phyloP scores from a whole-genome alignment of 2,113 vertebrate species.

The Catharus bicknelli region DNA sequence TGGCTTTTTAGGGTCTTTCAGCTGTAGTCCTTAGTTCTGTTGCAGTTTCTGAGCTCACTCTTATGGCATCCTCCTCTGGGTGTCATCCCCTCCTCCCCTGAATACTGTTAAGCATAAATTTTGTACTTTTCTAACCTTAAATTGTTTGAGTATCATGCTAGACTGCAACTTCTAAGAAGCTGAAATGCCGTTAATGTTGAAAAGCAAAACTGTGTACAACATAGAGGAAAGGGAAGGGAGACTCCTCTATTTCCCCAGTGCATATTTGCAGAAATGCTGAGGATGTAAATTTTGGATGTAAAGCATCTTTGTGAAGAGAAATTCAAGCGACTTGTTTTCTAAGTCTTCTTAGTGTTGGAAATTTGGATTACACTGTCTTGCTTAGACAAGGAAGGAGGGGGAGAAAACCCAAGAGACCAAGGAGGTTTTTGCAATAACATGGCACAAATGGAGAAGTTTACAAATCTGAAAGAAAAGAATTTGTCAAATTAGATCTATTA shows the following conservation, averaged over 20 bases:
- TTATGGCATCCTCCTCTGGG: background rate
- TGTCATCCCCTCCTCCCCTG: background rate
- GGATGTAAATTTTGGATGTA: background rate
- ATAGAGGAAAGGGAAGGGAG: background rate
- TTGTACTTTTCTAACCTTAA: background rate
- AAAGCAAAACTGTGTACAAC: background rate
- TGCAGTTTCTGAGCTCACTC: background rate
- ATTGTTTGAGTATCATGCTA: background rate
- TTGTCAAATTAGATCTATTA: background rate
- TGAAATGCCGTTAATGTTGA: background rate
- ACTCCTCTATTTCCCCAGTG: background rate
- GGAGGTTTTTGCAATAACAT: background rate
- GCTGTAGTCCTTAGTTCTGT: background rate
- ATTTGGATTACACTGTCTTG: slow-evolving; percentile 5
- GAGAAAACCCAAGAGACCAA: background rate
- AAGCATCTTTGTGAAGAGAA: background rate
- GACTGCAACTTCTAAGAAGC: background rate
- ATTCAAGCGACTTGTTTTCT: background rate
- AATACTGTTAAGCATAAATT: background rate
- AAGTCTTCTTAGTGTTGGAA: background rate
- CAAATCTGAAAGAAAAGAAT: background rate
- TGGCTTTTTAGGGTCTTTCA: background rate
- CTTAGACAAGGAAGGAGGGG: background rate
- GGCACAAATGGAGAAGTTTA: background rate
- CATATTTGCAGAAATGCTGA: background rate